phyloP scores from a whole-genome alignment of 53 echinoderm and acorn worm species.

The Patiria pectinifera region DNA sequence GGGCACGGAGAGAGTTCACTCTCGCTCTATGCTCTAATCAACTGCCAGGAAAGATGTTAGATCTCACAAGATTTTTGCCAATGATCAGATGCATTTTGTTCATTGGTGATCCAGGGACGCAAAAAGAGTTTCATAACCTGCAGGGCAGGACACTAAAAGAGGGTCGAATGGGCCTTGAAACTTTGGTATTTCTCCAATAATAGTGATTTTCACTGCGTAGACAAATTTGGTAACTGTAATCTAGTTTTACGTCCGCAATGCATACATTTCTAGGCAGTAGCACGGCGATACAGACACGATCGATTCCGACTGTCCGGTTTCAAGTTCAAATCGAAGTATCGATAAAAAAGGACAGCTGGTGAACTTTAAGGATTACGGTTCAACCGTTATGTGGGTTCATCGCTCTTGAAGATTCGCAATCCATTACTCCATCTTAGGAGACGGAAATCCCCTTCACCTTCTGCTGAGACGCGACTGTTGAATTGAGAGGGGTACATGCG shows the following conservation, averaged over 20 bases:
- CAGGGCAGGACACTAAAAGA: too few species aligned
- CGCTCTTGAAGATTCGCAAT: not conserved
- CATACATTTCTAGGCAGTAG: not conserved
- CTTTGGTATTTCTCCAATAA: too few species aligned
- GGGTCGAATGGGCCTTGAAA: too few species aligned
- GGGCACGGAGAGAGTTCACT: too few species aligned
- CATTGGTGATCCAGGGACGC: too few species aligned
- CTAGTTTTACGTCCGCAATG: not conserved
- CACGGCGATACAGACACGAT: not conserved
- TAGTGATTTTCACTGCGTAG: too few species aligned
- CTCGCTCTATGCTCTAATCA: too few species aligned
- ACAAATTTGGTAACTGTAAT: too few species aligned
- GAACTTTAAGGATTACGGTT: not conserved
- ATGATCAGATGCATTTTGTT: too few species aligned
- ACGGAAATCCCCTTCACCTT: not conserved
- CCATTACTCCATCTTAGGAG: slow-evolving; percentile 22
- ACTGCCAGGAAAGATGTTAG: too few species aligned
- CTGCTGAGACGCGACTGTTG: not conserved
- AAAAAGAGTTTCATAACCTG: too few species aligned
- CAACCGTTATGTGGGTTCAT: slow-evolving; percentile 9
- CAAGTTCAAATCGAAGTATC: not conserved
- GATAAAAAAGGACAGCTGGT: not conserved
- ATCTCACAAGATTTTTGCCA: too few species aligned
- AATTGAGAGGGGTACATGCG: not conserved
- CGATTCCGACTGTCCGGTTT: slow-evolving; percentile 5